These are phyloP conservation scores for Catharus fuscescens DNA, from an alignment of 2,113 vertebrate genomes.

Conservation along the genomic window DNA sequence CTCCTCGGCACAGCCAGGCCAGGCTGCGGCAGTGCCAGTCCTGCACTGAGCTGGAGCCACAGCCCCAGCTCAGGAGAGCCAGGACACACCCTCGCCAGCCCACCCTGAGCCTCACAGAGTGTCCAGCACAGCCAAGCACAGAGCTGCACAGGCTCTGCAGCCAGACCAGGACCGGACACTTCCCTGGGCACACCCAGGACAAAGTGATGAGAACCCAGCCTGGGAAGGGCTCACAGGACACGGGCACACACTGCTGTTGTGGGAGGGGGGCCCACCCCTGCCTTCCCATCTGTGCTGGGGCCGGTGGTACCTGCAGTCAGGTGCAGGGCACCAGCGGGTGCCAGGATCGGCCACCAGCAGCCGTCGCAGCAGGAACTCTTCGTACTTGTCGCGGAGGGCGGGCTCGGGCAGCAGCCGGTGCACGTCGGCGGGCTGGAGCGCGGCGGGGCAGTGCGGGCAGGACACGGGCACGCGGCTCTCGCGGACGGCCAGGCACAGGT, in stretches of 20 bases:
- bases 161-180: rapidly evolving
- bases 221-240: not conserved
- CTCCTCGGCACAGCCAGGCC: rapidly evolving
- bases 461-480: conserved; percentile 83
- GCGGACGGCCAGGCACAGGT: conserved; percentile 79
- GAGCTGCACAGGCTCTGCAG: not conserved
- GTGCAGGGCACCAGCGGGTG: conserved; percentile 86
- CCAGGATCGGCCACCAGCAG: conserved; percentile 82
- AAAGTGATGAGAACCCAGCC: rapidly evolving
- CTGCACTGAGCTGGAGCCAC: rapidly evolving
- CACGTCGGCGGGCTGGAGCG: conserved; percentile 72
- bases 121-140: rapidly evolving
- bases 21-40: not conserved
- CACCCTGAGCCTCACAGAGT: rapidly evolving
- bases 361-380: conserved; percentile 83
- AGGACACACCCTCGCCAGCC: not conserved
- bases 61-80: not conserved
- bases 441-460: conserved; percentile 83
- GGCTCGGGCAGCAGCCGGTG: conserved; percentile 79
- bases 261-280: not conserved
- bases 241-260: rapidly evolving
- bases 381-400: conserved; percentile 80
- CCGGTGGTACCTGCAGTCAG: conserved; percentile 80
- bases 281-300: rapidly evolving
- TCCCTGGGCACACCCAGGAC: not conserved